These are phyloP conservation scores for Lamellibrachia luymesi DNA, from an alignment of 1,140 invertebrate species.

Conservation along the genomic window DNA sequence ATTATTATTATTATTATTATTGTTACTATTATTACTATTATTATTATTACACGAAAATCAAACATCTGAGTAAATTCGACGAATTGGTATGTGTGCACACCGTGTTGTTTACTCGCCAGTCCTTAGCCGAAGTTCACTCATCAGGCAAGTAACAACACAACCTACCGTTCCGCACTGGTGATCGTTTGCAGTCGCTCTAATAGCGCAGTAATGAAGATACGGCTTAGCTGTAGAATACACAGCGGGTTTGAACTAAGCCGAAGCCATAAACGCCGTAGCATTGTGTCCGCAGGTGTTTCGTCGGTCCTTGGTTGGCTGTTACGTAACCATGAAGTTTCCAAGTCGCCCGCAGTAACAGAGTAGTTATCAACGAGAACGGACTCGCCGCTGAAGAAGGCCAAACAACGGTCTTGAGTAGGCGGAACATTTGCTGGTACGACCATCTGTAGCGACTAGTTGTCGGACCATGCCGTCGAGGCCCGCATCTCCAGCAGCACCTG, in stretches of 20 bases:
- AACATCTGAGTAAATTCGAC: not conserved
- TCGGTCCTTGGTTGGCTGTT: not conserved
- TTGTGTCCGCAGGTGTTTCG: not conserved
- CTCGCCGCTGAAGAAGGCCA: not conserved
- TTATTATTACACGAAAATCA: not conserved
- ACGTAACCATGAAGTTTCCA: not conserved
- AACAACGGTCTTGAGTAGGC: not conserved
- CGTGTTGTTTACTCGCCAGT: not conserved
- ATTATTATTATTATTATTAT: not conserved
- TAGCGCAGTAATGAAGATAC: not conserved
- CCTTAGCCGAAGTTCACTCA: not conserved
- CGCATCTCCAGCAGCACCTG: not conserved
- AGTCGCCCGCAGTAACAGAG: not conserved
- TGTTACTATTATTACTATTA: not conserved
- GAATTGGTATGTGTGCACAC: not conserved
- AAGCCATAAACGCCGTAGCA: not conserved
- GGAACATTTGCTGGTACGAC: not conserved
- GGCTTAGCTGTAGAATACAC: not conserved
- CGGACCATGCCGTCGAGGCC: not conserved
- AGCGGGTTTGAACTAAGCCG: not conserved
- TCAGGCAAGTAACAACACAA: not conserved
- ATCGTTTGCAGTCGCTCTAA: not conserved
- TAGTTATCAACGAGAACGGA: not conserved
- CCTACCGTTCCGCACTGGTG: not conserved
- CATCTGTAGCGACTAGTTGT: not conserved